Percentiles rank a stretch among this genome's conserved stretches.
These are phyloP conservation scores for Hypomecis atomaria DNA, from an alignment of 2,888 invertebrate species.

Conservation along the genomic window DNA sequence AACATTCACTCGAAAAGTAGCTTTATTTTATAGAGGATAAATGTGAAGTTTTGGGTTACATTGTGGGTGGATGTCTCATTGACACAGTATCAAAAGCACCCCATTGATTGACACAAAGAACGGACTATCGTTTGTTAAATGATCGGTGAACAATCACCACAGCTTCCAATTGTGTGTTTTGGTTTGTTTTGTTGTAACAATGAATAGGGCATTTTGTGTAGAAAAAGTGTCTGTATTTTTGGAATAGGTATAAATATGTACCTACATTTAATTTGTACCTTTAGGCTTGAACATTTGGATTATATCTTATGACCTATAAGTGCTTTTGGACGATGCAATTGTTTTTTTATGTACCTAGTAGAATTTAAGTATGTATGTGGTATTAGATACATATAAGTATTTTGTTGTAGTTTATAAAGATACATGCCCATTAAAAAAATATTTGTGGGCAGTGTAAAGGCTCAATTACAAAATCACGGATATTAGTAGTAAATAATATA, in stretches of 20 bases:
- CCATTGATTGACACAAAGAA: conserved; percentile 78
- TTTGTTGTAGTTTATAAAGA: too few relatives aligned
- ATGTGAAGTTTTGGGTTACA: conserved; percentile 11
- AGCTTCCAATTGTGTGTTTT: conserved; percentile 65
- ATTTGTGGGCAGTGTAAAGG: too few relatives aligned
- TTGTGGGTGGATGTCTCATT: conserved; percentile 64
- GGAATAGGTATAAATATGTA: neutral
- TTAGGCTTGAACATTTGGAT: too few relatives aligned
- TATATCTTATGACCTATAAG: too few relatives aligned
- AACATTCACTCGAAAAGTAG: conserved; percentile 34
- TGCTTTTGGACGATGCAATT: too few relatives aligned
- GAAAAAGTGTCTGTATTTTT: conserved; percentile 12
- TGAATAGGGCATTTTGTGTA: conserved; percentile 26
- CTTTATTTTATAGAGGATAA: conserved; percentile 45
- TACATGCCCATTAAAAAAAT: too few relatives aligned
- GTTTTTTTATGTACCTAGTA: too few relatives aligned
- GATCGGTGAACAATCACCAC: conserved; percentile 72
- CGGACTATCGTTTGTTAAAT: conserved; percentile 72
- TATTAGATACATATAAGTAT: too few relatives aligned
- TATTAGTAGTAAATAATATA: too few relatives aligned
- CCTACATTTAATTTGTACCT: too few relatives aligned
- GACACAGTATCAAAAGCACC: conserved; percentile 78
- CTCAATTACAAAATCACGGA: too few relatives aligned
- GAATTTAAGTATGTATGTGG: too few relatives aligned
- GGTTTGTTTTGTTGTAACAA: conserved; percentile 49